Evolutionary conservation across 1,140 invertebrate species (phyloP).

Genomic region (Psilanteris sp.): DNA sequence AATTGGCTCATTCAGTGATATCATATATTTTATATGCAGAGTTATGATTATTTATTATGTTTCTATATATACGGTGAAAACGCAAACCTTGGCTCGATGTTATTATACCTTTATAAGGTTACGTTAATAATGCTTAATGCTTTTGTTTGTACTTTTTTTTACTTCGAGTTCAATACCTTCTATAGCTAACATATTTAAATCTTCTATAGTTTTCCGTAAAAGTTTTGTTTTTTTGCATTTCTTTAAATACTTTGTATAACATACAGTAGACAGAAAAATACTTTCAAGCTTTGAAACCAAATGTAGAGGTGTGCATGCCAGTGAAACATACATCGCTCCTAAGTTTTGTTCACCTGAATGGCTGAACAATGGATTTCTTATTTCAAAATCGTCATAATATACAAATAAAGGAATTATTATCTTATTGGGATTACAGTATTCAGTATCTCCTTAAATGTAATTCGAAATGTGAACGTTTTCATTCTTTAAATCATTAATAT

Average conservation of each 20-base stretch:
- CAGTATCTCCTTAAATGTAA: slow-evolving; percentile 10
- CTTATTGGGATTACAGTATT: slow-evolving; percentile 23
- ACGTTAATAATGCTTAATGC: too few relatives aligned
- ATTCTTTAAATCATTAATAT: slow-evolving; percentile 5
- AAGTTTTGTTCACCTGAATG: slow-evolving; percentile 52
- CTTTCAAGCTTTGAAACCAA: background rate
- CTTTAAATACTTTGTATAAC: slow-evolving; percentile 11
- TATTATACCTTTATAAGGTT: too few relatives aligned
- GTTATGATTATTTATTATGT: too few relatives aligned
- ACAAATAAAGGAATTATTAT: slow-evolving; percentile 30
- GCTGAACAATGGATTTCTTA: slow-evolving; percentile 28
- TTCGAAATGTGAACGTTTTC: slow-evolving; percentile 8
- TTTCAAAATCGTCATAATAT: slow-evolving; percentile 50
- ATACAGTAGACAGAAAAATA: slow-evolving; percentile 9
- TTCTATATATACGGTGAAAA: too few relatives aligned
- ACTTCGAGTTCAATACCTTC: too few relatives aligned
- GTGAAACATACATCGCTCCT: slow-evolving; percentile 19
- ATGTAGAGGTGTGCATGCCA: slow-evolving; percentile 4
- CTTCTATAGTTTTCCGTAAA: slow-evolving; percentile 17
- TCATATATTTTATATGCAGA: too few relatives aligned
- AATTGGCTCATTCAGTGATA: too few relatives aligned
- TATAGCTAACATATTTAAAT: slow-evolving; percentile 24
- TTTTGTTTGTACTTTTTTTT: too few relatives aligned
- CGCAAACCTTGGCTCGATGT: too few relatives aligned
- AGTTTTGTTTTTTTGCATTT: slow-evolving; percentile 2